phyloP scores from a whole-genome alignment of 2,113 vertebrate species.

The Corythornis cristatus region DNA sequence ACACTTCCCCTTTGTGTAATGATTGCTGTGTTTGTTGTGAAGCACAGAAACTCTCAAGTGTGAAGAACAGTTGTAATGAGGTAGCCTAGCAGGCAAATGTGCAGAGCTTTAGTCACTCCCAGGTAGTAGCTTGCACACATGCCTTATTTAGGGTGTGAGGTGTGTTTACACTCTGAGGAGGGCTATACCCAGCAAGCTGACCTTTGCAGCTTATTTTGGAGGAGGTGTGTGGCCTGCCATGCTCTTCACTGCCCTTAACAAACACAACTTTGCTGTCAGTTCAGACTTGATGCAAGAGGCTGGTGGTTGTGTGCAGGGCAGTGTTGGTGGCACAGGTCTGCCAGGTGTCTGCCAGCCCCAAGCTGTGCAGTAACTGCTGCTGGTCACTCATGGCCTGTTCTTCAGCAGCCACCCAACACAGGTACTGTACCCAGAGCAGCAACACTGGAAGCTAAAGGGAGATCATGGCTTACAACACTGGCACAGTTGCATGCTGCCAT shows the following conservation, averaged over 20 bases:
- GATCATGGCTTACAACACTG: neutral
- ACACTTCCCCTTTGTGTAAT: neutral
- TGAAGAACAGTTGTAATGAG: neutral
- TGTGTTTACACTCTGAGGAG: neutral
- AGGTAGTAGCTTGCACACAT: no score
- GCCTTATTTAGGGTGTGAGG: neutral
- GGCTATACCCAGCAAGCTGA: neutral
- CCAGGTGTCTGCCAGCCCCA: neutral
- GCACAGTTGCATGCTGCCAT: rapidly evolving
- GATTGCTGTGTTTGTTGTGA: neutral
- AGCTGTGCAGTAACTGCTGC: neutral
- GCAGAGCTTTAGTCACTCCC: neutral
- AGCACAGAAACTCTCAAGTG: neutral
- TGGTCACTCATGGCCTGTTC: neutral
- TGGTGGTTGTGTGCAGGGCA: neutral
- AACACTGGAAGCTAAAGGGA: neutral
- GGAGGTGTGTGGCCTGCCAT: neutral
- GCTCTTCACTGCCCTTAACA: neutral
- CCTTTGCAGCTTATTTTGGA: neutral
- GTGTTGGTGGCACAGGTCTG: neutral
- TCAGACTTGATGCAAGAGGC: neutral
- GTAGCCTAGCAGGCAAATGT: neutral
- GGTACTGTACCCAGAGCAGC: neutral
- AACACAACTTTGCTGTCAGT: neutral
- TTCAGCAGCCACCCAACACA: neutral